Evolutionary conservation across 1,140 invertebrate genomes (phyloP).

Genomic region (Reticulitermes speratus): DNA sequence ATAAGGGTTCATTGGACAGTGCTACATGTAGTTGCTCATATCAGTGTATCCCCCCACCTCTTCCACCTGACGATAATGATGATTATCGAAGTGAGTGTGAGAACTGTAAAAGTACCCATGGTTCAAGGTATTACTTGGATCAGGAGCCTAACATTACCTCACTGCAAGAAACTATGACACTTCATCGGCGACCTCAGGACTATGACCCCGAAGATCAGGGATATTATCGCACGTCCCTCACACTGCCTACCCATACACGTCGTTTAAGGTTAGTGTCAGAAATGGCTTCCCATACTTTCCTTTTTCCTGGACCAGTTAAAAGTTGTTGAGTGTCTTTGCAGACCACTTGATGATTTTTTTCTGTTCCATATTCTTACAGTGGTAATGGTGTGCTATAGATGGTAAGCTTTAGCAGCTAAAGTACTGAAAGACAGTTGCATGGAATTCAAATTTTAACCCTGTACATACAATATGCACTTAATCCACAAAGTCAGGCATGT

Average conservation of each 20-base stretch:
- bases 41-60: constrained; percentile 48
- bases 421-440: too few relatives aligned
- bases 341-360: too few relatives aligned
- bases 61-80: constrained; percentile 59
- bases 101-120: constrained; percentile 69
- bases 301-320: too few relatives aligned
- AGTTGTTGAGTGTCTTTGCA: too few relatives aligned
- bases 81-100: constrained; percentile 80
- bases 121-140: constrained; percentile 63
- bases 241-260: constrained; percentile 65
- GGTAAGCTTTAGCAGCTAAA: too few relatives aligned
- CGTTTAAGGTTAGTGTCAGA: constrained; percentile 53
- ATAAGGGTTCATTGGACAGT: constrained; percentile 30
- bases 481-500: too few relatives aligned
- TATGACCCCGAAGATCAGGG: constrained; percentile 47
- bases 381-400: too few relatives aligned
- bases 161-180: constrained; percentile 67
- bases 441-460: too few relatives aligned
- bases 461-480: too few relatives aligned
- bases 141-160: constrained; percentile 56
- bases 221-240: constrained; percentile 66
- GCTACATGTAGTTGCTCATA: constrained; percentile 47
- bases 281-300: not conserved
- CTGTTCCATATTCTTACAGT: too few relatives aligned
- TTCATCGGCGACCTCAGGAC: constrained; percentile 61